Conservation (phyloP, 2,797 vertebrate species). For the Catamblyrhynchus diadema region DNA sequence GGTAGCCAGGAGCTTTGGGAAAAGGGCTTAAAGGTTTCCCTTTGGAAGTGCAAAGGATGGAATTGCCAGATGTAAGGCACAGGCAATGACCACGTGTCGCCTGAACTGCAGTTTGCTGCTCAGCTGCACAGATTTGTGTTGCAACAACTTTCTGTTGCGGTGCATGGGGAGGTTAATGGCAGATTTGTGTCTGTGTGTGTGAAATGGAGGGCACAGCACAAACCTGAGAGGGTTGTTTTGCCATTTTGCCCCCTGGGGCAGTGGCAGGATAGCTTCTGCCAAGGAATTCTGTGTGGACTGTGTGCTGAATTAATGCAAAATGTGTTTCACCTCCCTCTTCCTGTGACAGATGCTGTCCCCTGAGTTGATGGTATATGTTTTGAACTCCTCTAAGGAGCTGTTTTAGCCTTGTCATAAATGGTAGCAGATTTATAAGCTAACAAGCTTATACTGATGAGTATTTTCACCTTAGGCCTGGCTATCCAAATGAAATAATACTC, state of each 20-base stretch:
- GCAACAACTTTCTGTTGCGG: not conserved
- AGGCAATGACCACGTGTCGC: fast-evolving
- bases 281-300: not conserved
- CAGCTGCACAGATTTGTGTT: not conserved
- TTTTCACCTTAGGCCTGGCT: slow-evolving; percentile 31
- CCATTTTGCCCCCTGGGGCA: not conserved
- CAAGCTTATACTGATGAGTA: slow-evolving; percentile 12
- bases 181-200: not conserved
- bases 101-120: not conserved
- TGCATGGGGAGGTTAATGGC: not conserved
- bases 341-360: not conserved
- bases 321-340: not conserved
- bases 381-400: not conserved
- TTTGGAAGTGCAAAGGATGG: not conserved
- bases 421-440: slow-evolving; percentile 13
- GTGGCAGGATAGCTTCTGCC: not conserved
- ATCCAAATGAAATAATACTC: slow-evolving; percentile 14
- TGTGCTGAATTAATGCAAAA: not conserved
- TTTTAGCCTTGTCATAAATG: not conserved
- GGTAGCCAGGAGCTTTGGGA: not conserved
- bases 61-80: not conserved
- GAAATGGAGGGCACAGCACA: not conserved
- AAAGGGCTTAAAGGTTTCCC: not conserved
- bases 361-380: not conserved
- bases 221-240: not conserved